Base-by-base conservation (phyloP, 2,797 vertebrate species). In the Trachops cirrhosus region DNA sequence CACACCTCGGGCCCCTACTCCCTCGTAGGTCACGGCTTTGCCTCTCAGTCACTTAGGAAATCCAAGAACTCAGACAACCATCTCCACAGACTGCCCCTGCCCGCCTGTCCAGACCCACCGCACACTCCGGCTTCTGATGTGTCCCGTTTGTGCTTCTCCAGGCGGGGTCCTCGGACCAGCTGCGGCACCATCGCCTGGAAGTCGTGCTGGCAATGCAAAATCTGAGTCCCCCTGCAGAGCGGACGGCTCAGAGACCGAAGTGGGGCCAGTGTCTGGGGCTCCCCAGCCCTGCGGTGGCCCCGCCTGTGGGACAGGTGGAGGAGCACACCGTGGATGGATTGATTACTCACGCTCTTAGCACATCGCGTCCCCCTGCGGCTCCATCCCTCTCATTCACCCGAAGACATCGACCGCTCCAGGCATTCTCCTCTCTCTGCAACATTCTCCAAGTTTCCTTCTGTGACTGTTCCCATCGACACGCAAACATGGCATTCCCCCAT, bases 21-120 rank as follows among this genome's bases (percentile, higher is more conserved):
- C 74, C 32, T 16, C 41, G n/a, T 32, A 41, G 54, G 24, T 59
- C 74, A 34, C 5, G 26, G 68, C 19, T 37, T 48, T 9, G 59
- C 29, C 91, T 80, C 83, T 91, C 71, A 37, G 62, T 93, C 37
- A 21, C 83, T 74, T 80, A 85, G 67, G 34, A 52, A 85, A 24
- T 3, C 1, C 16, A 34, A 74, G 34, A 73, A 39, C 78, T 85
- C 54, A 46, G 34, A 74, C 57, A 12, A 75, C 19, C 7, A 14
- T 22, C 57, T 46, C 44, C 32, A 6, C 6, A 1, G 14, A 52
- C 39, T 18, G 37, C 37, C 12, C 21, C 86, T 73, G 22, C 62
- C 67, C 37, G 0, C 22, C 67, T 80, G 18, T 21, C 44, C 22
- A 6, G 39, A 18, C 70, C 32, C n/a, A 16, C 62, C 41, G 12